Conservation (phyloP, 2,797 vertebrate genomes). For the Lates japonicus region DNA sequence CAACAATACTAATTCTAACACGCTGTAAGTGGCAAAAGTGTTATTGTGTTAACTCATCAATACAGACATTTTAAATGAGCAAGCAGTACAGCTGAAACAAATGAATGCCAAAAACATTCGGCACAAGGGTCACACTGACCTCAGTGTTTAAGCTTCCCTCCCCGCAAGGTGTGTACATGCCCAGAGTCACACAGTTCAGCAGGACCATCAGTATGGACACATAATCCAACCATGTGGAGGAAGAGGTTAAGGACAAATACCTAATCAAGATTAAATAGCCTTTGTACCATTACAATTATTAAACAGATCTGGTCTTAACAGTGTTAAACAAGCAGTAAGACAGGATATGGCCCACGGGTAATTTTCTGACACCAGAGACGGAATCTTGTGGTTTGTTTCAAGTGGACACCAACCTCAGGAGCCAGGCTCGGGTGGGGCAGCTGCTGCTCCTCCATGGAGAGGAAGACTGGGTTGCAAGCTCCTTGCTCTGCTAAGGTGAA, state of each 20-base stretch:
- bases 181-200: neutral
- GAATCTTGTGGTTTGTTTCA: neutral
- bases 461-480: too few species aligned
- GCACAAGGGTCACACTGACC: neutral
- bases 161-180: neutral
- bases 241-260: slow-evolving; percentile 14
- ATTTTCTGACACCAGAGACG: slow-evolving; percentile 20
- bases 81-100: neutral
- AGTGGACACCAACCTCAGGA: neutral
- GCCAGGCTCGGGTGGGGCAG: neutral
- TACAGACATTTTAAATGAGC: neutral
- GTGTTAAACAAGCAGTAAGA: neutral
- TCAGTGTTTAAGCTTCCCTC: fast-evolving
- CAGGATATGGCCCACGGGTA: slow-evolving; percentile 3
- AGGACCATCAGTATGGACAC: neutral
- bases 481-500: neutral
- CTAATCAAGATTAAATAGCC: neutral
- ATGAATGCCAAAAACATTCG: neutral
- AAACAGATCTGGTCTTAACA: too few species aligned
- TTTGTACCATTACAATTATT: neutral
- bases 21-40: neutral
- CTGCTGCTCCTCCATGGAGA: neutral
- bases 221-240: neutral
- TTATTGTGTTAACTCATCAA: too few species aligned
- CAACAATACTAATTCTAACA: neutral